Evolutionary conservation across 1,140 invertebrate species (phyloP).

Genomic region (Bombus fervidus): DNA sequence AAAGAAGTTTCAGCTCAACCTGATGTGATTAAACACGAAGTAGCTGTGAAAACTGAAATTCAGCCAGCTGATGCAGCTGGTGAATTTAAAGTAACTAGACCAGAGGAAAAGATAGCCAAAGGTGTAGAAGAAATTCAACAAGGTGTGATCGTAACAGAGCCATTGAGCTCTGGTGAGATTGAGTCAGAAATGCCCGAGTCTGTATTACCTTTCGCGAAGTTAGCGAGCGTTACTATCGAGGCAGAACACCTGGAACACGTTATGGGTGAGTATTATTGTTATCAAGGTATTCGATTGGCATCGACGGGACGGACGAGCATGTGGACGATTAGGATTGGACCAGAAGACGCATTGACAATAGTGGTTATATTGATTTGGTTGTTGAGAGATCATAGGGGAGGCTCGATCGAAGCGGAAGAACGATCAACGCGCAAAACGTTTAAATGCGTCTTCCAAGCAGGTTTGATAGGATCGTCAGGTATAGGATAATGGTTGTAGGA

Average conservation of each 20-base stretch:
- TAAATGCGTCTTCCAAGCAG: background rate
- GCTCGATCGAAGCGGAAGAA: background rate
- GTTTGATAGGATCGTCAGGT: constrained; percentile 5
- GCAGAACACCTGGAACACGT: constrained; percentile 78
- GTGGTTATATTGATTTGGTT: background rate
- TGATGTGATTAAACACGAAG: constrained; percentile 76
- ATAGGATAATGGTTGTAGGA: constrained; percentile 13
- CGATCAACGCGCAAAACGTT: background rate
- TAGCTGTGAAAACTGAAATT: constrained; percentile 78
- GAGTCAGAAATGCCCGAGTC: constrained; percentile 80
- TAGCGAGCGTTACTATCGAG: constrained; percentile 72
- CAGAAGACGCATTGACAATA: constrained; percentile 10
- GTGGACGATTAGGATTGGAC: constrained; percentile 23
- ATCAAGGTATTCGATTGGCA: constrained; percentile 52
- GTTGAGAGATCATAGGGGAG: background rate
- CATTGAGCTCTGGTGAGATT: constrained; percentile 79
- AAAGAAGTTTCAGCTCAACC: constrained; percentile 76
- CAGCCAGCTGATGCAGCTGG: constrained; percentile 71
- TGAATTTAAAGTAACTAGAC: constrained; percentile 74
- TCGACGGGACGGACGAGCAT: constrained; percentile 35
- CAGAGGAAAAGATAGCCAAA: constrained; percentile 72
- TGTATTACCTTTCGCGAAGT: constrained; percentile 73
- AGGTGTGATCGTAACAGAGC: constrained; percentile 83
- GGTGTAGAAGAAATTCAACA: constrained; percentile 78
- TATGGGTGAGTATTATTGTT: constrained; percentile 82